These are phyloP conservation scores for Lampris megalopsis DNA, from an alignment of 2,113 vertebrate species.

Conservation along the genomic window DNA sequence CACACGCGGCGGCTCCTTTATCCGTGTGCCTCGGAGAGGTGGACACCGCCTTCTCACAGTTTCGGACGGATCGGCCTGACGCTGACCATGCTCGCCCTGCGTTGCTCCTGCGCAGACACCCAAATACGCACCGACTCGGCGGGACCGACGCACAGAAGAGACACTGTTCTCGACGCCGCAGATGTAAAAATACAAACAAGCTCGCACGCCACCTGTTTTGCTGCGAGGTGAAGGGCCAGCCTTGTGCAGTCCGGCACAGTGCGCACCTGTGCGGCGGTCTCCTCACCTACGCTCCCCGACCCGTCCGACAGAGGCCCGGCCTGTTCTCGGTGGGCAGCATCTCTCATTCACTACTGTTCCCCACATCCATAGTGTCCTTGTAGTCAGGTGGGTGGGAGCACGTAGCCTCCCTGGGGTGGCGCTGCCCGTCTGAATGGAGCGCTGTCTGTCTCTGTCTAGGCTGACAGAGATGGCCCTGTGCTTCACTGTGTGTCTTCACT, in stretches of 20 bases:
- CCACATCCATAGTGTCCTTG: constrained; percentile 26
- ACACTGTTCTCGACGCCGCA: too few relatives aligned
- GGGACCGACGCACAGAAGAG: too few relatives aligned
- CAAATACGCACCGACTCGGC: too few relatives aligned
- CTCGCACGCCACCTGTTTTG: background rate
- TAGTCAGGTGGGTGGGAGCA: constrained; percentile 8
- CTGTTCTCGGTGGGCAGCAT: constrained; percentile 11
- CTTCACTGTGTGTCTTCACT: constrained; percentile 37
- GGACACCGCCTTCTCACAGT: too few relatives aligned
- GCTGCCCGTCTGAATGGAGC: constrained; percentile 6
- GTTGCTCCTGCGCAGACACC: too few relatives aligned
- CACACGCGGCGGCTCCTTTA: too few relatives aligned
- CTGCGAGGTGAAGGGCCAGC: too few relatives aligned
- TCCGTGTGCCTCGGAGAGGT: too few relatives aligned
- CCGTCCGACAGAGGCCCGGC: background rate
- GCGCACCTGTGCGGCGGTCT: background rate
- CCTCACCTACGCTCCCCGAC: background rate
- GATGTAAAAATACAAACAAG: background rate
- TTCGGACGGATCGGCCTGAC: too few relatives aligned
- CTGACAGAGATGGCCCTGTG: constrained; percentile 66
- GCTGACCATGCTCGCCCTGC: too few relatives aligned
- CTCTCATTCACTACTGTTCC: constrained; percentile 1
- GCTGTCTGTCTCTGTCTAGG: constrained; percentile 37
- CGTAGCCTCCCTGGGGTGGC: constrained; percentile 28
- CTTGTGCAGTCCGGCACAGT: background rate